Conservation (phyloP, 2,888 invertebrate species). For the Himalopsyche kuldschensis region DNA sequence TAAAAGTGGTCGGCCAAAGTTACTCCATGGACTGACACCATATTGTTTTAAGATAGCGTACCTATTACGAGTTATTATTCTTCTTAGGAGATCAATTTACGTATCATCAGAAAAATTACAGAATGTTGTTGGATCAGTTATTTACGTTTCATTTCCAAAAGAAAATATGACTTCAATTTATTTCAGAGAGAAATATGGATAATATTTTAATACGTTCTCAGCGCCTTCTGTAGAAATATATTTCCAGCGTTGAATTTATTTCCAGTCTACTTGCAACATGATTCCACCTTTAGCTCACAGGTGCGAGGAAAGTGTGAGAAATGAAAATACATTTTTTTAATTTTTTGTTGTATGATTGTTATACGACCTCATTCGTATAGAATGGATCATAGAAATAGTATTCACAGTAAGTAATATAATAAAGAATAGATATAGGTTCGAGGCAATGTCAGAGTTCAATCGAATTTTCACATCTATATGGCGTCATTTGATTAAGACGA, state of each 20-base stretch:
- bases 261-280: constrained; percentile 9
- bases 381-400: neutral
- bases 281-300: constrained; percentile 12
- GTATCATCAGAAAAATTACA: too few species aligned
- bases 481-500: too few species aligned
- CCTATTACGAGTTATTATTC: too few species aligned
- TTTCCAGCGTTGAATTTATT: neutral
- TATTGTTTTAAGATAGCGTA: too few species aligned
- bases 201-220: neutral
- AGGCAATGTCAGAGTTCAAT: too few species aligned
- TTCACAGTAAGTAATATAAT: neutral
- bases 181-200: neutral
- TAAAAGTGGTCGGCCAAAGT: too few species aligned
- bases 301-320: constrained; percentile 18
- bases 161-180: neutral
- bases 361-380: neutral
- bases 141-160: neutral
- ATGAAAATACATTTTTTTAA: constrained; percentile 14
- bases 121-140: too few species aligned
- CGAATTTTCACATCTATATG: too few species aligned
- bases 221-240: neutral
- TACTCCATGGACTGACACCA: too few species aligned
- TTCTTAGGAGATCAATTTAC: too few species aligned
- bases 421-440: too few species aligned
- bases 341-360: constrained; percentile 7